Evolutionary conservation across 2,888 invertebrate genomes (phyloP), one percentile per base, ranked within the genome.

Genomic region (Zele albiditarsus): DNA sequence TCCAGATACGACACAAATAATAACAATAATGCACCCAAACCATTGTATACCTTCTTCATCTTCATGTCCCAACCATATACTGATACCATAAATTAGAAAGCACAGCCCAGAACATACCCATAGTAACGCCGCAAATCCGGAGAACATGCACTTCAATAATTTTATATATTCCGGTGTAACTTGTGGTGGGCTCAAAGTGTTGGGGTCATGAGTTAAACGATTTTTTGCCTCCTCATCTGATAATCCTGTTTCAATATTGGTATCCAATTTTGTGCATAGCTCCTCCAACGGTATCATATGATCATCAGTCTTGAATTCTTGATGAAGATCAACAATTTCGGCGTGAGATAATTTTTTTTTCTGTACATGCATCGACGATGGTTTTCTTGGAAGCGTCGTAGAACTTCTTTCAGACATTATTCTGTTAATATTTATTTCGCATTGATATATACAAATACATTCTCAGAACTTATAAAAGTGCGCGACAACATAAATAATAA

Each of bases 71-170:
- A 90, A 89, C 5, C 88, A 75, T 1, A 80, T 73, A 71, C 88
- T 84, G 27, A 93, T 90, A 2, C 87, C 82, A 81, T 91, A 93
- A 38, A 94, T 91, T 8, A 94, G 83, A 82, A 95, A 92, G 85
- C 95, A 96, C 14, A 96, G 89, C 10, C 91, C 81, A 20, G 95
- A 94, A 70, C 96, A 95, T 70, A 93, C 89, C 96, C 96, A 97
- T 78, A 97, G 91, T 67, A 97, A 89, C 79, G 94, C 85, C 0
- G 96, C 94, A 88, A 97, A 97, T 14, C 96, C 96, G 89, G 92
- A 90, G 87, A 93, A 93, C 85, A 93, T 89, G 82, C 89, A 89
- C 77, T 91, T 92, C 76, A 93, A 89, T 84, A 95, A 91, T 91
- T 93, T 92, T 84, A 93, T 88, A 88, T 93, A 94, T 91, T 95